These are phyloP conservation scores for Capromys pilorides DNA, from an alignment of 2,797 vertebrate species.

Conservation along the genomic window DNA sequence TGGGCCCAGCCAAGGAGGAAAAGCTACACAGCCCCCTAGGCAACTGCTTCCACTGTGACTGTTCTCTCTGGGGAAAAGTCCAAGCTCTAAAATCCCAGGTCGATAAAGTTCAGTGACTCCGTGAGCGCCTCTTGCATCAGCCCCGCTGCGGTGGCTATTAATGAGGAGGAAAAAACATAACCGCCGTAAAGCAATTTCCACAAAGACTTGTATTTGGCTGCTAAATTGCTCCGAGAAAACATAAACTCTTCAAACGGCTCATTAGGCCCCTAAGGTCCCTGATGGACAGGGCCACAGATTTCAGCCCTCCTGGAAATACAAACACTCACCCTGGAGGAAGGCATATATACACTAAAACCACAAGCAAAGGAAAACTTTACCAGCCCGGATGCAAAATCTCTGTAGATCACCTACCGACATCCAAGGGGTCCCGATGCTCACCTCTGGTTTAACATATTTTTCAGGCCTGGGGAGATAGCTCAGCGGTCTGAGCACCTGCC, in stretches of 20 bases:
- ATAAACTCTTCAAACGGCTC: background rate
- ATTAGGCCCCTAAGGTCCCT: background rate
- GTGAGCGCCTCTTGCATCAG: background rate
- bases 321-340: background rate
- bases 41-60: background rate
- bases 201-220: background rate
- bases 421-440: rapidly evolving
- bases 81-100: background rate
- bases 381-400: background rate
- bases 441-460: background rate
- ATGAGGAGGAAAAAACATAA: background rate
- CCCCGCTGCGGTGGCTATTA: background rate
- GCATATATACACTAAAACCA: rapidly evolving
- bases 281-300: background rate
- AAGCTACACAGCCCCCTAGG: rapidly evolving
- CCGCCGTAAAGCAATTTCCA: background rate
- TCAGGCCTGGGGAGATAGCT: too few relatives aligned
- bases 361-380: background rate
- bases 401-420: background rate
- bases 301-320: rapidly evolving
- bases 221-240: background rate
- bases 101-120: background rate
- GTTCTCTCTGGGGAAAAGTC: background rate
- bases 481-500: too few relatives aligned
- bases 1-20: rapidly evolving